Evolutionary conservation across 1,140 invertebrate genomes (phyloP), one percentile per base, ranked within the genome.

Genomic region (Conus ventricosus): DNA sequence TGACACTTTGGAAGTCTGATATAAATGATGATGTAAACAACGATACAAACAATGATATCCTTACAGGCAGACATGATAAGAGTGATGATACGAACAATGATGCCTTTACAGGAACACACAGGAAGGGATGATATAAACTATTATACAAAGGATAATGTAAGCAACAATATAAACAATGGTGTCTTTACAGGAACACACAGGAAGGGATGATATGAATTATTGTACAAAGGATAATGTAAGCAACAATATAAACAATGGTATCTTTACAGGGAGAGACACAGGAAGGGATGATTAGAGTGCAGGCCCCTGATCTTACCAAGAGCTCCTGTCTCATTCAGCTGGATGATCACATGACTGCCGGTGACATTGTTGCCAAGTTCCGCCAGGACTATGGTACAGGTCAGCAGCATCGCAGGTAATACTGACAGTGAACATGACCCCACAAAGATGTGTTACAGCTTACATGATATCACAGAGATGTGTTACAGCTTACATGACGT

Each of bases 341-440:
- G 51, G 93, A 94, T 81, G 92, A 94, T 27, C 91, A 92, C 0
- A 96, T 94, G 54, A 96, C 96, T 17, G 96, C 96, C 20, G 95
- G 95, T 8, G 95, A 96, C 89, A 94, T 96, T 84, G 95, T 96
- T 7, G 92, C 96, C 55, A 96, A 95, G 95, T 96, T 95, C 88
- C 87, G 86, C n/a, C 84, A 87, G 54, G 80, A 88, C 91, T 23
- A 91, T 90, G 55, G 87, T 11, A 15, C 23, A 39, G 39, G 39
- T 39, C 39, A 39, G 3, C 39, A 39, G 39, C 39, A 39, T 39
- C 39, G 39, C 39, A 39, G 39, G 39, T 39, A 39, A 39, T 39
- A 39, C 39, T 39, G 39, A 39, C 39, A 39, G 39, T 3, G 39
- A 39, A 39, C 39, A 39, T 39, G 39, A 39, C 39, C 39, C 39